These are phyloP conservation scores for Prionailurus bengalensis DNA, from an alignment of 2,113 vertebrate genomes.

Conservation along the genomic window DNA sequence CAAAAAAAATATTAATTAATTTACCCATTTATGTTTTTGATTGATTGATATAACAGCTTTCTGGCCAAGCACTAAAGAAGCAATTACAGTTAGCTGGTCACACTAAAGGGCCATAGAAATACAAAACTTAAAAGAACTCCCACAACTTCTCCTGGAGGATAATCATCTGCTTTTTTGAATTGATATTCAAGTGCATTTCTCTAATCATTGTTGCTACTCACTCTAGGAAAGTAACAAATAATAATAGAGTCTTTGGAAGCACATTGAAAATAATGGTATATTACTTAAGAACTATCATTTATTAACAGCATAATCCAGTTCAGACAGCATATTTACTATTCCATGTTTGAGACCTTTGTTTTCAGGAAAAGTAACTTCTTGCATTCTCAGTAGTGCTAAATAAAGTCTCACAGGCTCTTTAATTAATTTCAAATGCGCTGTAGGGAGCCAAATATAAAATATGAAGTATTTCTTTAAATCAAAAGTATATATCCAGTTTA, in stretches of 20 bases:
- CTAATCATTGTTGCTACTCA: constrained; percentile 6
- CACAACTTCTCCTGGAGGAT: neutral
- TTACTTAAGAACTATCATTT: neutral
- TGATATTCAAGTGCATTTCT: constrained; percentile 33
- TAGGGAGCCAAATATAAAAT: neutral
- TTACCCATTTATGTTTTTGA: constrained; percentile 60
- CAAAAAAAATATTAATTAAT: constrained; percentile 79
- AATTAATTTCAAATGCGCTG: constrained; percentile 24
- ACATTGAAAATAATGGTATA: constrained; percentile 7
- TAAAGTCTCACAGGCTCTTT: neutral
- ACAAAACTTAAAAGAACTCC: neutral
- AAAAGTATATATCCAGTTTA: neutral
- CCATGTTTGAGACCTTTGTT: neutral
- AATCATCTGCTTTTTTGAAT: constrained; percentile 23
- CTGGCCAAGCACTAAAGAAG: constrained; percentile 2
- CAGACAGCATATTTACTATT: neutral
- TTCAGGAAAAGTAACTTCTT: neutral
- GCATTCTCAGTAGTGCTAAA: neutral
- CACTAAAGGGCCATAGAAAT: neutral
- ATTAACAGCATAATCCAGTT: neutral
- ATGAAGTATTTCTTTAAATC: neutral
- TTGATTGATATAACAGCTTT: constrained; percentile 41
- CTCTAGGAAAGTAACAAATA: neutral
- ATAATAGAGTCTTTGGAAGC: neutral
- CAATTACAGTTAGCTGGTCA: constrained; percentile 66